Percentiles rank a stretch among this genome's conserved stretches.
Evolutionary conservation across 2,888 invertebrate genomes (phyloP).

Genomic region (Diaphora mendica): DNA sequence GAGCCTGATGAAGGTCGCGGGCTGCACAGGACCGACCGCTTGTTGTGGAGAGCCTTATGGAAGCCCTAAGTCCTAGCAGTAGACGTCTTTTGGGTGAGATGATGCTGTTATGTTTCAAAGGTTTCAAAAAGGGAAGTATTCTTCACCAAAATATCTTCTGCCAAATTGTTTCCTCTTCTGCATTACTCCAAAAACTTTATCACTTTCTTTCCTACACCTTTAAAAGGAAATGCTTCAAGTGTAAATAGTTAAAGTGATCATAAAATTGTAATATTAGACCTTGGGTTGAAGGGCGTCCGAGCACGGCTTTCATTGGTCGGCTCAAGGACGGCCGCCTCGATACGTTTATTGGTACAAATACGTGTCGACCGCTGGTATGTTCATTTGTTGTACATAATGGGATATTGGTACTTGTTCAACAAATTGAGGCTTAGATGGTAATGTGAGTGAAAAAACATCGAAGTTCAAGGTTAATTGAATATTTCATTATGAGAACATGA

Average conservation of each 20-base stretch:
- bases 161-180: background rate
- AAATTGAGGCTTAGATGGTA: background rate
- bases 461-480: background rate
- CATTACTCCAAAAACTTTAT: background rate
- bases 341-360: conserved; percentile 10
- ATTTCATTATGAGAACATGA: background rate
- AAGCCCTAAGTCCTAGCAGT: too few relatives aligned
- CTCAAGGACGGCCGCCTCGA: conserved; percentile 33
- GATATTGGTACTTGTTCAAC: background rate
- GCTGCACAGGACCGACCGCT: too few relatives aligned
- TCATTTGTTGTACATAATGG: conserved; percentile 2
- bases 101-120: background rate
- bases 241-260: conserved; percentile 28
- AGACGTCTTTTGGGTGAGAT: too few relatives aligned
- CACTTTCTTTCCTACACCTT: background rate
- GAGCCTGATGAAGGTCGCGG: too few relatives aligned
- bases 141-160: background rate
- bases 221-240: background rate
- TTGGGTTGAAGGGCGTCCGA: conserved; percentile 34
- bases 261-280: conserved; percentile 39
- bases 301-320: conserved; percentile 31
- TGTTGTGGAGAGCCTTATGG: too few relatives aligned
- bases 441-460: background rate
- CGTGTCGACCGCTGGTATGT: conserved; percentile 1
- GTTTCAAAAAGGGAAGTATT: background rate